Evolutionary conservation across 2,888 invertebrate species (phyloP), one percentile per base, ranked within the genome.

Genomic region (Bellardia bayeri): DNA sequence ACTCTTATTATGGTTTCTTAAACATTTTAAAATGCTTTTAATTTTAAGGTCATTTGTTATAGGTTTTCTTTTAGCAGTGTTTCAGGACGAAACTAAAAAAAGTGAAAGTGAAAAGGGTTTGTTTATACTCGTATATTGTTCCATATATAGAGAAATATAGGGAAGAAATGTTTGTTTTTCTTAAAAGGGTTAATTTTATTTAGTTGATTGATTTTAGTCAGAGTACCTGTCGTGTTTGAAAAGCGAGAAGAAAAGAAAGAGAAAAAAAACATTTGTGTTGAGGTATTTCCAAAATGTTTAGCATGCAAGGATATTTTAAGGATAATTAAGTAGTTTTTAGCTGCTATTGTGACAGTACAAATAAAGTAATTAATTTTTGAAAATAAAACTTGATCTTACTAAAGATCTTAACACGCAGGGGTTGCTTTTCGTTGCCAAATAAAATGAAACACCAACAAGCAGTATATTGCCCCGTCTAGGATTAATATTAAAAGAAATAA

Each of bases 351-450:
- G 51, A 61, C 74, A 82, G 58, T 0, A 75, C 66, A 82, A 74
- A 82, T 68, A 37, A 58, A 45, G 68, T 61, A 68, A 68, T 75
- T 82, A 82, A 66, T 82, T 74, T 23, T 33, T 58, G 11, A 42
- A 66, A 66, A 66, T 66, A n/a, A 40, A n/a, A 37, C n/a, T 63
- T 37, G 63, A 63, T 63, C 63, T 33, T 63, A n/a, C 14, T 3
- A 40, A 40, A 64, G 40, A 64, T 40, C 40, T 64, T 42, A 40
- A 40, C 40, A 64, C 40, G 64, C 64, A 64, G 8, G 64, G 64
- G 40, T 64, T 64, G 40, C 40, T 63, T 37, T 14, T 37, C 14
- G 37, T 45, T 45, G 13, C 0, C 45, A 45, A 37, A 2, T 7
- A 0, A 63, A 63, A 63, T n/a, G 4, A 8, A 37, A 2, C n/a